Evolutionary conservation across 2,113 vertebrate species (phyloP).

Genomic region (Alethe diademata): DNA sequence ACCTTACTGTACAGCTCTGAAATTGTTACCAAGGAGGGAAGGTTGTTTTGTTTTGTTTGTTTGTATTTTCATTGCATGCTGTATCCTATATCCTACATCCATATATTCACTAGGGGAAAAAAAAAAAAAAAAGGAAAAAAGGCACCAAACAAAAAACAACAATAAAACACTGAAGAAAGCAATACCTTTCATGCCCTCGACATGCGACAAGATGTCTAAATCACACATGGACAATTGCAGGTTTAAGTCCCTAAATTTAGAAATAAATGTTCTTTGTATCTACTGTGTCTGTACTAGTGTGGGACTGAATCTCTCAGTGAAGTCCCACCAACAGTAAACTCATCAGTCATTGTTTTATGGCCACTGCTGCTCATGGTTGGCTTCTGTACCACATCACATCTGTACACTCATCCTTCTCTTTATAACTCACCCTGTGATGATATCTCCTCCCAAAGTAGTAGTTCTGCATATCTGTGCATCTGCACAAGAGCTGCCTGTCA

Average conservation of each 20-base stretch:
- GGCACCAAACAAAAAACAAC: neutral
- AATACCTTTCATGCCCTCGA: neutral
- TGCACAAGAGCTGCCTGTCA: neutral
- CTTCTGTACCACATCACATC: neutral
- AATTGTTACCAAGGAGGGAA: neutral
- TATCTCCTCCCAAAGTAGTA: neutral
- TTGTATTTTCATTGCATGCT: neutral
- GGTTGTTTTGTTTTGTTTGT: neutral
- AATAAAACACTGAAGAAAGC: neutral
- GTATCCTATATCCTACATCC: neutral
- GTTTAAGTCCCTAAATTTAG: neutral
- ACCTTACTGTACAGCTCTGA: neutral
- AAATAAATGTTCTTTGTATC: neutral
- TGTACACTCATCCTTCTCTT: neutral
- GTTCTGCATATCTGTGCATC: neutral
- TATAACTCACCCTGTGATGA: neutral
- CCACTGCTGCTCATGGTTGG: neutral
- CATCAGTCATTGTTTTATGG: neutral
- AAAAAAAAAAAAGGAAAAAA: rapidly evolving
- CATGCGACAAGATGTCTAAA: neutral
- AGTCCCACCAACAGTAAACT: neutral
- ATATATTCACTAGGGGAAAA: neutral
- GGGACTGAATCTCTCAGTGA: neutral
- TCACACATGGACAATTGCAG: neutral
- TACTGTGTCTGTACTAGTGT: neutral